A percentile compares a stretch with the other conserved stretches of the same genome.
Evolutionary conservation across 2,888 invertebrate genomes (phyloP).

Genomic region (Seira ritae): DNA sequence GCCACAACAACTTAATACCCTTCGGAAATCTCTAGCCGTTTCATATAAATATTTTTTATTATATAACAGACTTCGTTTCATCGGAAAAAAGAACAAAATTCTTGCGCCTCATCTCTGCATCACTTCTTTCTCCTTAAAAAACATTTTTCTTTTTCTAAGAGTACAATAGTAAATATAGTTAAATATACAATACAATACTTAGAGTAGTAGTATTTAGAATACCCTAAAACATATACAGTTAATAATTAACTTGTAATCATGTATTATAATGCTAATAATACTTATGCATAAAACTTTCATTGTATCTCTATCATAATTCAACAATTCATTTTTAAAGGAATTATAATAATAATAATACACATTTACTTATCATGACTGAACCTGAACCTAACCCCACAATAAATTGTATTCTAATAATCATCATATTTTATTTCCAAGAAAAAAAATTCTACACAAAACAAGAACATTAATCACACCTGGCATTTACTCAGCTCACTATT

Average conservation of each 20-base stretch:
- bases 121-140: constrained; percentile 47
- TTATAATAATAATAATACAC: neutral
- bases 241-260: constrained; percentile 26
- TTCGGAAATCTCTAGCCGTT: constrained; percentile 66
- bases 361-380: neutral
- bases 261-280: constrained; percentile 25
- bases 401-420: no score
- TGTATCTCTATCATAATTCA: constrained; percentile 5
- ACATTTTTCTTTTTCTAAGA: constrained; percentile 26
- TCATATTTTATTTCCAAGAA: no score
- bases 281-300: constrained; percentile 2
- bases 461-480: constrained; percentile 11
- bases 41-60: constrained; percentile 65
- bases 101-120: constrained; percentile 64
- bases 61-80: constrained; percentile 67
- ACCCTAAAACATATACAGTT: neutral
- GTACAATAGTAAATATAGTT: constrained; percentile 28
- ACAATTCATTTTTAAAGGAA: constrained; percentile 50
- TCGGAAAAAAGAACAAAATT: constrained; percentile 52
- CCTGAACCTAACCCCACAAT: no score
- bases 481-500: neutral
- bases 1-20: constrained; percentile 66
- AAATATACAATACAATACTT: constrained; percentile 34
- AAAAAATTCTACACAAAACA: neutral
- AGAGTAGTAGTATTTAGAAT: constrained; percentile 20